Evolutionary conservation across 2,113 vertebrate genomes (phyloP), one percentile per base, ranked within the genome.

Genomic region (Electrona antarctica): DNA sequence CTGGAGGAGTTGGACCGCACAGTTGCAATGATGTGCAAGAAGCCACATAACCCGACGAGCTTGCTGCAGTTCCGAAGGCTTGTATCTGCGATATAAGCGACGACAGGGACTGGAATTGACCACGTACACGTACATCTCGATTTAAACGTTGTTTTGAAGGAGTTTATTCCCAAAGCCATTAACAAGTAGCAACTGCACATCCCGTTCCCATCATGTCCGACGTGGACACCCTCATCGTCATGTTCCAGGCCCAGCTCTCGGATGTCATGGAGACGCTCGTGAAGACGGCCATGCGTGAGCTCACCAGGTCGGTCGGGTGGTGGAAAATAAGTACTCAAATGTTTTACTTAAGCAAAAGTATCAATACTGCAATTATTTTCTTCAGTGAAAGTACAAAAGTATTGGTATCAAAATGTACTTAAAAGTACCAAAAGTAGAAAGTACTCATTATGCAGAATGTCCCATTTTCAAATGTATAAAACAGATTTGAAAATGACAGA

Each of bases 191-290:
- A 41, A 41, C 3, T 21, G 21, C 21, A 21, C 21, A 21, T 21
- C 21, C 21, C 21, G 2, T 21, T 11, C 10, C 33, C 3, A 69
- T 3, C 61, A 93, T 94, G 92, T 87, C 91, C 75, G 81, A 88
- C 28, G 45, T 88, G 70, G 91, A 93, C 67, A 72, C 78, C 9
- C 82, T 93, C 6, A 62, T 93, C 11, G 82, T 90, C 14, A 83
- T 90, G 3, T 94, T 94, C 75, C 92, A 93, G 87, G 86, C 89
- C 10, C 92, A 92, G 81, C 90, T 94, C 0, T 91, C 91, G 3
- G 90, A 90, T 28, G 89, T 94, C 61, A 92, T 94, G 92, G 93
- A 93, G 82, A 82, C 89, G 0, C 80, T 94, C 59, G 68, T 93
- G 10, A 93, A 93, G 77, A 89, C 91, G 0, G 89, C 92, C 8